phyloP scores from a whole-genome alignment of 64 coral and sea anemone genomes.

The Trachythela sp. region DNA sequence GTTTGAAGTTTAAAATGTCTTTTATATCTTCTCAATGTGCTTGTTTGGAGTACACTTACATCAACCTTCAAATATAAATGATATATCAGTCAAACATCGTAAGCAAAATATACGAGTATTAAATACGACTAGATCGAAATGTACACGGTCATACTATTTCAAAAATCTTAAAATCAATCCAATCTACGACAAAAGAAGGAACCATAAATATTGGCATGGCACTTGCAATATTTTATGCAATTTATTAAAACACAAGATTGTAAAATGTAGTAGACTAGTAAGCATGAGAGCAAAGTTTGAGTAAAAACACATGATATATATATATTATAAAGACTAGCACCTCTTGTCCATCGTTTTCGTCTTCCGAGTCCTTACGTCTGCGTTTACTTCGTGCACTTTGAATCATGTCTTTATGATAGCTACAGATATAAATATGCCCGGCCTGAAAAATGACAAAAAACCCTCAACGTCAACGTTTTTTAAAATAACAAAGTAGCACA shows the following conservation, averaged over 20 bases:
- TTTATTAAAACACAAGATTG: too few relatives aligned
- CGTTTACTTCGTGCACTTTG: slow-evolving; percentile 96
- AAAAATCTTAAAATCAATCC: too few relatives aligned
- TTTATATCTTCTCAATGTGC: slow-evolving; percentile 92
- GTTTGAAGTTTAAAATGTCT: slow-evolving; percentile 96
- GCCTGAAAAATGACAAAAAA: slow-evolving; percentile 56
- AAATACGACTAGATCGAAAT: too few relatives aligned
- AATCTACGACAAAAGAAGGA: too few relatives aligned
- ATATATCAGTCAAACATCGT: too few relatives aligned
- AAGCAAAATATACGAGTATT: too few relatives aligned
- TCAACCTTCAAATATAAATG: slow-evolving; percentile 62
- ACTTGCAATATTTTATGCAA: too few relatives aligned
- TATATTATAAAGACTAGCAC: background rate
- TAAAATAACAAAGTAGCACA: background rate
- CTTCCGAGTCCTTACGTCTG: slow-evolving; percentile 98
- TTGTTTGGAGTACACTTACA: slow-evolving; percentile 86
- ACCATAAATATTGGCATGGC: too few relatives aligned
- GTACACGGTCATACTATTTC: too few relatives aligned
- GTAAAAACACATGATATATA: too few relatives aligned
- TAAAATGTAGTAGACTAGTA: too few relatives aligned
- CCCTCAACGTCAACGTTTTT: slow-evolving; percentile 15
- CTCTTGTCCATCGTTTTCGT: slow-evolving; percentile 74
- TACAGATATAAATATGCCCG: slow-evolving; percentile 94
- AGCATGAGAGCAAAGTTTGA: too few relatives aligned
- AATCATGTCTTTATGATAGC: slow-evolving; percentile 97